A percentile compares a stretch with the other conserved stretches of the same genome.
These are phyloP conservation scores for Epsilonema sp. DNA, from an alignment of 2,888 invertebrate genomes.

Conservation along the genomic window DNA sequence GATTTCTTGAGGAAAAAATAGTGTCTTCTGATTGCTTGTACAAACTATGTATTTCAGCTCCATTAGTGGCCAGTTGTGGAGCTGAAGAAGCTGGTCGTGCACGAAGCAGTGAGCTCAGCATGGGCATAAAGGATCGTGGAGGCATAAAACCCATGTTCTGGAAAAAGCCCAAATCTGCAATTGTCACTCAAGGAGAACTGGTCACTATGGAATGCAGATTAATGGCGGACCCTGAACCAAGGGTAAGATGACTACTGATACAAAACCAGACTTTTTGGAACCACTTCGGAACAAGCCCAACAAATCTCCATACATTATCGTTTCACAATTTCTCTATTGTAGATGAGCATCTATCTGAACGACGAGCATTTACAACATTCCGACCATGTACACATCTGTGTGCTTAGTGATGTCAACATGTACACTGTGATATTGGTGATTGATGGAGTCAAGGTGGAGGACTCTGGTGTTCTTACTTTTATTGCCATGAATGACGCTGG, in stretches of 20 bases:
- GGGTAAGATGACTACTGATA: too few species aligned
- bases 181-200: constrained; percentile 59
- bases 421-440: constrained; percentile 64
- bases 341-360: constrained; percentile 49
- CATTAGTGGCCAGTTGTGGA: too few species aligned
- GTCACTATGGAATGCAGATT: constrained; percentile 66
- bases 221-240: constrained; percentile 77
- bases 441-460: constrained; percentile 52
- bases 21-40: too few species aligned
- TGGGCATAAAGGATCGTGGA: too few species aligned
- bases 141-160: constrained; percentile 85
- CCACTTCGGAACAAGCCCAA: too few species aligned
- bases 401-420: constrained; percentile 71
- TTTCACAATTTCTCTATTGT: constrained; percentile 3
- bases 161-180: constrained; percentile 63
- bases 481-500: constrained; percentile 16
- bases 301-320: constrained; percentile 1
- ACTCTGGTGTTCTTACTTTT: constrained; percentile 31
- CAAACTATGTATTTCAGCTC: too few species aligned
- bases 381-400: constrained; percentile 51
- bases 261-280: too few species aligned
- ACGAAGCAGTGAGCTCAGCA: too few species aligned
- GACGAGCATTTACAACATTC: constrained; percentile 50
- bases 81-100: too few species aligned
- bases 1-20: too few species aligned